Conservation (phyloP, 2,888 invertebrate genomes). For the Taphrorychus bicolor region DNA sequence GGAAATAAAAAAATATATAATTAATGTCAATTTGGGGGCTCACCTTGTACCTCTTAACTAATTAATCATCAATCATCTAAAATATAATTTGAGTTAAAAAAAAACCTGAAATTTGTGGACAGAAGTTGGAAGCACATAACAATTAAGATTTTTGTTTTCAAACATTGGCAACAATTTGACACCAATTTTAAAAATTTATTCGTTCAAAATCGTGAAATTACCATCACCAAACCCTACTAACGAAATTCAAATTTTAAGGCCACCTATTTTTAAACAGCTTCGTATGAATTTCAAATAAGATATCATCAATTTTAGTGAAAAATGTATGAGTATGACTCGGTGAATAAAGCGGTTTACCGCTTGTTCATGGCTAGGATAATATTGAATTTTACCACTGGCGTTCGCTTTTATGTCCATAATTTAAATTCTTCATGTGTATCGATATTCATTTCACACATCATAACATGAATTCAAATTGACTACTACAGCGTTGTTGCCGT, state of each 20-base stretch:
- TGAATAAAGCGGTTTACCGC: background rate
- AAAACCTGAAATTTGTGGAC: too few species aligned
- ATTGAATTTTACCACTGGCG: background rate
- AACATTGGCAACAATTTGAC: too few species aligned
- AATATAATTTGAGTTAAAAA: too few species aligned
- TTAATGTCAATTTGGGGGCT: too few species aligned
- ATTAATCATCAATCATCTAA: too few species aligned
- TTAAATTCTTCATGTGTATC: background rate
- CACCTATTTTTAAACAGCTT: constrained; percentile 28
- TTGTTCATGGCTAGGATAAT: background rate
- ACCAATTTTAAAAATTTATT: too few species aligned
- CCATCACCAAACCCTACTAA: background rate
- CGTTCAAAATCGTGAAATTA: too few species aligned
- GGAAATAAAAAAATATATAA: too few species aligned
- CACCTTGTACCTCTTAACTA: too few species aligned
- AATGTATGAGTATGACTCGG: background rate
- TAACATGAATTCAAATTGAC: background rate
- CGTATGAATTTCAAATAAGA: constrained; percentile 24
- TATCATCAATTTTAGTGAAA: constrained; percentile 8
- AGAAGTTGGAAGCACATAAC: too few species aligned
- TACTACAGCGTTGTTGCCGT: too few species aligned
- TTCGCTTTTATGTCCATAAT: background rate
- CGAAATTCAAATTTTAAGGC: constrained; percentile 5
- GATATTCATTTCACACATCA: background rate
- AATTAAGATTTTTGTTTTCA: too few species aligned